Percentiles rank a stretch among this genome's conserved stretches.
Evolutionary conservation across 2,113 vertebrate genomes (phyloP).

Genomic region (Grantiella picta): DNA sequence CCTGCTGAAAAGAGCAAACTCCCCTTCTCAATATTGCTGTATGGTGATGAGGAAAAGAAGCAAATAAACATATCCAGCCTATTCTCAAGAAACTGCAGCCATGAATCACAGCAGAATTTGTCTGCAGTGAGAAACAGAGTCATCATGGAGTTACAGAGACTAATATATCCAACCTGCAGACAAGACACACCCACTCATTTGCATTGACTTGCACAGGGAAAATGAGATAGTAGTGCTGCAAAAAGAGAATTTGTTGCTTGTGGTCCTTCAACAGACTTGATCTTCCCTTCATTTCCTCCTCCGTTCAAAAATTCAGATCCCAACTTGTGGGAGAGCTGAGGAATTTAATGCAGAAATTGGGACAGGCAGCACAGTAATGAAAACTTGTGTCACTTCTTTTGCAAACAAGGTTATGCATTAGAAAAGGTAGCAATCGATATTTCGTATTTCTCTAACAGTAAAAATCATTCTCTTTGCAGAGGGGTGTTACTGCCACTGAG

Average conservation of each 20-base stretch:
- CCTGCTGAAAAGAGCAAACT: neutral
- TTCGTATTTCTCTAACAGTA: neutral
- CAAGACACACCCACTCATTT: neutral
- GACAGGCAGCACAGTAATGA: neutral
- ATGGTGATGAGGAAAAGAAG: accelerated
- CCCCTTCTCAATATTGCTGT: neutral
- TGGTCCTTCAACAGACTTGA: neutral
- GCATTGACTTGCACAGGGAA: neutral
- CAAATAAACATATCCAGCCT: neutral
- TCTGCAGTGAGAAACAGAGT: neutral
- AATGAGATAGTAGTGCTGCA: neutral
- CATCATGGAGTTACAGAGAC: neutral
- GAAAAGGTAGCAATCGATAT: neutral
- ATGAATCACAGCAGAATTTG: neutral
- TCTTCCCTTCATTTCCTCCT: neutral
- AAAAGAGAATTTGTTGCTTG: neutral
- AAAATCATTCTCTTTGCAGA: neutral
- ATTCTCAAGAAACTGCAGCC: neutral
- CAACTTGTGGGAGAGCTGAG: neutral
- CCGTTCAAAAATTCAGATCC: neutral
- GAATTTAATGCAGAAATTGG: neutral
- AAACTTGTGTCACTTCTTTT: neutral
- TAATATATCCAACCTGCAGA: neutral
- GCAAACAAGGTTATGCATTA: neutral
- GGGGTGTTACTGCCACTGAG: neutral